phyloP scores from a whole-genome alignment of 2,113 vertebrate species.

The Trematocara variabile region DNA sequence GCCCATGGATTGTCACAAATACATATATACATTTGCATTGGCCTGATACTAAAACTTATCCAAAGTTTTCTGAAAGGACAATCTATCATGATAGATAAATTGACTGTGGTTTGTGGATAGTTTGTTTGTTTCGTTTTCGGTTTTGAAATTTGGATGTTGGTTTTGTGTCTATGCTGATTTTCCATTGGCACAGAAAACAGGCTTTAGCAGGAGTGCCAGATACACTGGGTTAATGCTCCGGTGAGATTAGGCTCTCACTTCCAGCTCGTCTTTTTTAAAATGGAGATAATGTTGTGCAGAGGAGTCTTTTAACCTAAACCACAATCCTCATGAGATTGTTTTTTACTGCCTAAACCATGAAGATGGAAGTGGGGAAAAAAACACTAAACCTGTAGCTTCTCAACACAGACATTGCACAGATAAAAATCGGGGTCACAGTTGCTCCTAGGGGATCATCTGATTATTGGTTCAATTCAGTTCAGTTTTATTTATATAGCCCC shows the following conservation, averaged over 20 bases:
- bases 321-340: neutral
- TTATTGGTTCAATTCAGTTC: neutral
- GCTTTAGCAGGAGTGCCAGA: neutral
- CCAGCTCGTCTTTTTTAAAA: neutral
- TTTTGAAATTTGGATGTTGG: neutral
- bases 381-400: neutral
- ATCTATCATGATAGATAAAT: neutral
- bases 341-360: neutral
- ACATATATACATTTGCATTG: neutral
- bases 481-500: neutral
- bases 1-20: neutral
- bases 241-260: neutral
- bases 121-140: accelerated
- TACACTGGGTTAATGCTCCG: neutral
- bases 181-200: neutral
- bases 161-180: neutral
- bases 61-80: neutral
- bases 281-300: neutral
- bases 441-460: neutral
- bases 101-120: neutral
- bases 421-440: neutral
- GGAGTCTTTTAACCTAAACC: neutral
- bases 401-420: neutral
- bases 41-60: neutral
- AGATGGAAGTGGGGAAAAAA: neutral